These are phyloP conservation scores for Crypturellus undulatus DNA, from an alignment of 2,113 vertebrate species.

Conservation along the genomic window DNA sequence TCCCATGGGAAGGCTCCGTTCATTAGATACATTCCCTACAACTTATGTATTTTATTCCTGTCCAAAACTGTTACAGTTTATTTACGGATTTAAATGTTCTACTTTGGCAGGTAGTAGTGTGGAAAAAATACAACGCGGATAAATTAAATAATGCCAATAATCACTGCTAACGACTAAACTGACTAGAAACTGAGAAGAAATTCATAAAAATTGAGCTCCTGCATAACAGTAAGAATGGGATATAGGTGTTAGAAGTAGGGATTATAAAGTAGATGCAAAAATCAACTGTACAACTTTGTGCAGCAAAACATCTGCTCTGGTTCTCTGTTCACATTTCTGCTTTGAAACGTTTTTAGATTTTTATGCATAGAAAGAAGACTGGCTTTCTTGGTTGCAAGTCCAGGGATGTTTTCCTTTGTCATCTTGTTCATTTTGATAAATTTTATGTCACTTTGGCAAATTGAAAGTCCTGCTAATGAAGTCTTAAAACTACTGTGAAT, in stretches of 20 bases:
- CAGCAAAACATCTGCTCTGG: neutral
- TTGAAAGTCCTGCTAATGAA: neutral
- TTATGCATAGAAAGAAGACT: neutral
- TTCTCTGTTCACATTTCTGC: neutral
- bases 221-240: neutral
- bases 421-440: neutral
- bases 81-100: neutral
- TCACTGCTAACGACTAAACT: neutral
- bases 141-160: neutral
- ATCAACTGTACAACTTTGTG: neutral
- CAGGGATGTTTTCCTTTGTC: neutral
- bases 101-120: neutral
- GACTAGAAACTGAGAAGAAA: neutral
- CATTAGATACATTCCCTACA: too few species aligned
- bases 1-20: too few species aligned
- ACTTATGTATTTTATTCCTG: neutral
- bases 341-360: neutral
- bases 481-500: neutral
- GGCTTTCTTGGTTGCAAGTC: neutral
- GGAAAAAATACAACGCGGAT: neutral
- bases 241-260: neutral
- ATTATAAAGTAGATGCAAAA: neutral
- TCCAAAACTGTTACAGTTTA: neutral
- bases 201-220: neutral
- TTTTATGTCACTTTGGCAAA: conserved; percentile 14